phyloP scores from a whole-genome alignment of 2,888 invertebrate species.

The Elmis aenea region DNA sequence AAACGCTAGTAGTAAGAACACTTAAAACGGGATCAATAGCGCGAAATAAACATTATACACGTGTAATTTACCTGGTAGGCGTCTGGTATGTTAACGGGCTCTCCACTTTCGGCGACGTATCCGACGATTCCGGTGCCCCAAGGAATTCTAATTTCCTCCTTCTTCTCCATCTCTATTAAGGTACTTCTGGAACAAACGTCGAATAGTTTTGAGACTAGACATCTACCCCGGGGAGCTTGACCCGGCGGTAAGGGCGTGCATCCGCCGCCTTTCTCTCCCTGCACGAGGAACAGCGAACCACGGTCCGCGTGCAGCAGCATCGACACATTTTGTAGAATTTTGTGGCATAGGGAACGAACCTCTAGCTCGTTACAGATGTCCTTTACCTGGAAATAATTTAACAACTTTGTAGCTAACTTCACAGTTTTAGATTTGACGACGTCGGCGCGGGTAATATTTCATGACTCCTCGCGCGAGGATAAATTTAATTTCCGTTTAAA shows the following conservation, averaged over 20 bases:
- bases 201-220: conserved; percentile 88
- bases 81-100: conserved; percentile 91
- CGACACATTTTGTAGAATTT: conserved; percentile 92
- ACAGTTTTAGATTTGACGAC: no score
- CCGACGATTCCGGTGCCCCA: conserved; percentile 96
- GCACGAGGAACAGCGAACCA: conserved; percentile 87
- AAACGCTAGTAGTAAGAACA: no score
- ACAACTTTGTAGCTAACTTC: background rate
- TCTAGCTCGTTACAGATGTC: conserved; percentile 96
- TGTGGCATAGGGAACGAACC: conserved; percentile 88
- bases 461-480: no score
- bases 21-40: no score
- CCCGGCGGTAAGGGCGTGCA: conserved; percentile 41
- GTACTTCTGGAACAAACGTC: conserved; percentile 93
- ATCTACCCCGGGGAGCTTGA: conserved; percentile 51
- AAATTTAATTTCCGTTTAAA: no score
- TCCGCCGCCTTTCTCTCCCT: conserved; percentile 55
- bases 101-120: conserved; percentile 88
- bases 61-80: conserved; percentile 91
- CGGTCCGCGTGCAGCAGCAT: conserved; percentile 87
- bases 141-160: conserved; percentile 87
- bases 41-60: no score
- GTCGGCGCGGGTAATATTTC: no score
- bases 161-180: conserved; percentile 85
- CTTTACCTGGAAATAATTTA: conserved; percentile 60